Conservation (phyloP, 2,888 invertebrate genomes). For the Torymus tubicola region DNA sequence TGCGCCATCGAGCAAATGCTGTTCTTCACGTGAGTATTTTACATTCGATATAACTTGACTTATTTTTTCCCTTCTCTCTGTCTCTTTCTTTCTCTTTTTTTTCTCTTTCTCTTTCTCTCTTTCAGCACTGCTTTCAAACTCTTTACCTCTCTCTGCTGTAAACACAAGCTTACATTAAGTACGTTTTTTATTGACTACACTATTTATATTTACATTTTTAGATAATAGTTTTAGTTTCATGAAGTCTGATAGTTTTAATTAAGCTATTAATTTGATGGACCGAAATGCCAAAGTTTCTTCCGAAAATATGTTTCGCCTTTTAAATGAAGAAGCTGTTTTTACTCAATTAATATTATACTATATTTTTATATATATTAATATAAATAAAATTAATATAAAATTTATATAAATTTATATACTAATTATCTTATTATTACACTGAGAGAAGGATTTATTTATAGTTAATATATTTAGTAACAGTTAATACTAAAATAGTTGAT, state of each 20-base stretch:
- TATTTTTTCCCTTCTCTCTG: constrained; percentile 1
- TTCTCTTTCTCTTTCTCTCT: constrained; percentile 4
- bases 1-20: constrained; percentile 98
- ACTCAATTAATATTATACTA: too few relatives aligned
- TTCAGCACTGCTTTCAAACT: constrained; percentile 35
- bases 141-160: constrained; percentile 17
- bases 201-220: neutral
- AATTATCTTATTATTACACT: too few relatives aligned
- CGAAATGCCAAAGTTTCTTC: constrained; percentile 15
- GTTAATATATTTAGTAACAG: too few relatives aligned
- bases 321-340: too few relatives aligned
- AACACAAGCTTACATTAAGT: constrained; percentile 29
- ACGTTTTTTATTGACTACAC: neutral
- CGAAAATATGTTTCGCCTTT: neutral
- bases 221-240: neutral
- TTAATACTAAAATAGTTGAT: too few relatives aligned
- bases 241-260: neutral
- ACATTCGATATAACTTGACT: constrained; percentile 15
- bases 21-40: constrained; percentile 93
- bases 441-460: too few relatives aligned
- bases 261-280: neutral
- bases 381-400: too few relatives aligned
- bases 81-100: neutral
- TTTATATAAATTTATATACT: too few relatives aligned
- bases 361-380: too few relatives aligned